phyloP scores from a whole-genome alignment of 2,113 vertebrate species.

The Tenrec ecaudatus region DNA sequence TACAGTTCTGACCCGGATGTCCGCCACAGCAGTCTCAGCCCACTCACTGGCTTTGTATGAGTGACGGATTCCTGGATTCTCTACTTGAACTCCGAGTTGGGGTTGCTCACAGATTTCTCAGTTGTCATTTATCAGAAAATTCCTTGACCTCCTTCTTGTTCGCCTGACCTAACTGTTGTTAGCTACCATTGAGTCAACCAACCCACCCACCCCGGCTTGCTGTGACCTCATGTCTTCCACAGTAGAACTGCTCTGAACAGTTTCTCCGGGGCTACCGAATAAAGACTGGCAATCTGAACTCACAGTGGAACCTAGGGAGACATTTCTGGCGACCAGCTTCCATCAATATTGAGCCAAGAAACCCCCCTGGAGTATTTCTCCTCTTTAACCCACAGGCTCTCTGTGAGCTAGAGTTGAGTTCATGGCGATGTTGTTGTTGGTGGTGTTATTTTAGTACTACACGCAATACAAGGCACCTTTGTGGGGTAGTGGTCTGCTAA shows the following conservation, averaged over 20 bases:
- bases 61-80: not conserved
- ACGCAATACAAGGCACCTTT: no score
- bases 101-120: not conserved
- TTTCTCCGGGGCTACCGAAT: not conserved
- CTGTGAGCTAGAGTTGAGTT: not conserved
- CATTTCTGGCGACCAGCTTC: not conserved
- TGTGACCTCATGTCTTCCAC: not conserved
- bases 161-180: not conserved
- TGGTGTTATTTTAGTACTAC: no score
- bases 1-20: not conserved
- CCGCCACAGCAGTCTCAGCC: not conserved
- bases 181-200: not conserved
- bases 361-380: not conserved
- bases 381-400: not conserved
- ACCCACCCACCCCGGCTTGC: no score
- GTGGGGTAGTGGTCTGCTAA: no score
- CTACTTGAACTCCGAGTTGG: not conserved
- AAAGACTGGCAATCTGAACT: not conserved
- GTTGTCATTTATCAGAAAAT: not conserved
- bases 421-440: not conserved
- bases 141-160: not conserved
- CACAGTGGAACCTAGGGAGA: no score
- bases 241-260: not conserved
- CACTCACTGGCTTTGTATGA: not conserved
- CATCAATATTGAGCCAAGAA: not conserved